Conservation (phyloP, 2,797 vertebrate genomes). For the Spheniscus humboldti region DNA sequence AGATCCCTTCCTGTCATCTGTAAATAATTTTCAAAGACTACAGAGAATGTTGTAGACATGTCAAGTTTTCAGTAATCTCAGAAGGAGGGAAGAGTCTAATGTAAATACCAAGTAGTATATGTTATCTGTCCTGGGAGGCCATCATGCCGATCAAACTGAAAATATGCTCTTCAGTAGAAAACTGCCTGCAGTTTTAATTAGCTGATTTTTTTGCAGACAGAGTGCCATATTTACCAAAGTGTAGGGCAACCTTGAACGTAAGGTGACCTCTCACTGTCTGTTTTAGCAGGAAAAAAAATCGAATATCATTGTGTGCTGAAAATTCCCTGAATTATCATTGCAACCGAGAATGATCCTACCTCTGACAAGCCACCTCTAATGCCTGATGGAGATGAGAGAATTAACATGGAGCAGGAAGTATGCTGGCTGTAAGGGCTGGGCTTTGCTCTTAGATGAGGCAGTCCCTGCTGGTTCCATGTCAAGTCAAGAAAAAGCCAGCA, state of each 20-base stretch:
- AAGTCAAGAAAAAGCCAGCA: not conserved
- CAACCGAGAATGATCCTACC: not conserved
- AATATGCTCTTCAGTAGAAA: not conserved
- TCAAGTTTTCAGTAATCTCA: constrained; percentile 9
- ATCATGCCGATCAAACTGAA: not conserved
- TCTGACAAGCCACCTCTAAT: not conserved
- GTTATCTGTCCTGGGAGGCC: not conserved
- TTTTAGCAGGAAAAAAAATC: not conserved
- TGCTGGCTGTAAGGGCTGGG: not conserved
- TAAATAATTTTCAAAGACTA: constrained; percentile 28
- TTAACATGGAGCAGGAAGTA: not conserved
- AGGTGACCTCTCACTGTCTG: not conserved
- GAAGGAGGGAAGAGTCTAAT: not conserved
- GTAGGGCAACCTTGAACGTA: not conserved
- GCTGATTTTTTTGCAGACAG: not conserved
- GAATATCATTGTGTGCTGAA: not conserved
- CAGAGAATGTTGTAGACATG: not conserved
- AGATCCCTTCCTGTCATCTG: constrained; percentile 8
- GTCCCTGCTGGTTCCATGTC: not conserved
- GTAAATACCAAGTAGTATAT: not conserved
- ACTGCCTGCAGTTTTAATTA: not conserved
- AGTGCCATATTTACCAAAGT: not conserved
- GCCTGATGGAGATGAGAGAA: not conserved
- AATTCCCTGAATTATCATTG: not conserved
- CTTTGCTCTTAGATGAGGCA: not conserved